Base-by-base conservation (phyloP, 2,113 vertebrate genomes). In the Gadus macrocephalus region DNA sequence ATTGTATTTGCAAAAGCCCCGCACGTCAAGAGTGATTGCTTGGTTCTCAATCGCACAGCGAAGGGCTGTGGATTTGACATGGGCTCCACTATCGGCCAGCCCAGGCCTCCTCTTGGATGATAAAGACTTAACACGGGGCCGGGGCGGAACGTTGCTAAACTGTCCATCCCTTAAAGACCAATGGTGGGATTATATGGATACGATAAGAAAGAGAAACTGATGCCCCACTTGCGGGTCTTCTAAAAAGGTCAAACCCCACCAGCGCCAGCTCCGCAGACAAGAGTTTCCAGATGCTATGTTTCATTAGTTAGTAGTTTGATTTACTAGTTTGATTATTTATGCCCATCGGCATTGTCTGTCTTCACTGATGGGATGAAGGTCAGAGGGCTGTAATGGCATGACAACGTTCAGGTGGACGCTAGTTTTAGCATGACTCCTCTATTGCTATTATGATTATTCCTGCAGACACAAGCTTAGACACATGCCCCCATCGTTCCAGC, bases 1-100 rank as follows among this genome's bases (percentile, higher is more conserved):
- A 88, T 88, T 88, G 87, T 87, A 88, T 89, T 88, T 82, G 82
- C 82, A 88, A 88, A 89, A 49, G 42, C 78, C 77, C 80, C 83
- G 74, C 75, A 81, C 71, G 71, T 88, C 88, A 87, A 81, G 73
- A 89, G 72, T 80, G 85, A 91, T 83, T 77, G 85, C 86, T 85
- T 83, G 78, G 81, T 85, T 77, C 82, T 90, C 87, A 75, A 82
- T 91, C 88, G 86, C 81, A 70, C 14, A 42, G 67, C 81, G 79
- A 78, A 77, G 38, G 70, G 68, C 82, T 67, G 71, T 19, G 80
- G 69, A 86, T 86, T 75, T 86, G 87, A 91, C 86, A 87, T 83
- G 15, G 80, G 58, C 68, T 70, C 56, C 58, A 76, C 78, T 86
- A 88, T 88, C 87, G 58, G 68, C 67, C 75, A 1, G 77, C 78